Conservation (phyloP, 2,797 vertebrate genomes). For the Steatocranus sp. region DNA sequence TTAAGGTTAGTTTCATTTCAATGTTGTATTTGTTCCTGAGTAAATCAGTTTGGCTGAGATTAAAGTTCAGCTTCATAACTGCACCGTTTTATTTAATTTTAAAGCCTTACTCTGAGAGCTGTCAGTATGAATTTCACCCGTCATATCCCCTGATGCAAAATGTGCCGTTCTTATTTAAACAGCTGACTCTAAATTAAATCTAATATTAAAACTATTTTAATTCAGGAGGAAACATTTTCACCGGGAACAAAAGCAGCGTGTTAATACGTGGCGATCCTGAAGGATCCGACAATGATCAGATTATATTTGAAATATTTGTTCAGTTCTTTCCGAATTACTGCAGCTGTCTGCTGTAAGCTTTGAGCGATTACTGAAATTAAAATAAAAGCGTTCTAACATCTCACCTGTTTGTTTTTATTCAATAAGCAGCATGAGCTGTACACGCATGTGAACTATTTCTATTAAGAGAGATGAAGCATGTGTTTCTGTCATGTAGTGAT, state of each 20-base stretch:
- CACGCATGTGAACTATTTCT: no score
- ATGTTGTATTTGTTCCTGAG: not conserved
- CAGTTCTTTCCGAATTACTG: not conserved
- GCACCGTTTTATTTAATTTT: not conserved
- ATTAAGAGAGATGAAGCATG: not conserved
- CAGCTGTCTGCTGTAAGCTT: not conserved
- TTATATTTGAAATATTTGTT: not conserved
- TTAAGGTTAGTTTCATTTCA: not conserved
- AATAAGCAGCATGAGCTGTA: no score
- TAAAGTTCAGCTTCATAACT: not conserved
- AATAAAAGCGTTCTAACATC: fast-evolving
- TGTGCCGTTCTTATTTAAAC: not conserved
- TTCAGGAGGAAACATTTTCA: not conserved
- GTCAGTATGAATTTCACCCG: not conserved
- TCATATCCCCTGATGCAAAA: not conserved
- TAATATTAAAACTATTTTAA: not conserved
- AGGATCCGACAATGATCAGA: not conserved
- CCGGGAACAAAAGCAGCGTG: not conserved
- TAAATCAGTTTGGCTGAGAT: not conserved
- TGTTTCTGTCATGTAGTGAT: not conserved
- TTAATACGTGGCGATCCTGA: not conserved
- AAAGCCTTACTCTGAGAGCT: not conserved
- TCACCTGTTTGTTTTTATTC: not conserved
- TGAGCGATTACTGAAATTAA: not conserved
- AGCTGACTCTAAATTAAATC: not conserved